A percentile compares a stretch with the other conserved stretches of the same genome.
phyloP scores from a whole-genome alignment of 2,888 invertebrate species.

The Caenorhabditis virilis region DNA sequence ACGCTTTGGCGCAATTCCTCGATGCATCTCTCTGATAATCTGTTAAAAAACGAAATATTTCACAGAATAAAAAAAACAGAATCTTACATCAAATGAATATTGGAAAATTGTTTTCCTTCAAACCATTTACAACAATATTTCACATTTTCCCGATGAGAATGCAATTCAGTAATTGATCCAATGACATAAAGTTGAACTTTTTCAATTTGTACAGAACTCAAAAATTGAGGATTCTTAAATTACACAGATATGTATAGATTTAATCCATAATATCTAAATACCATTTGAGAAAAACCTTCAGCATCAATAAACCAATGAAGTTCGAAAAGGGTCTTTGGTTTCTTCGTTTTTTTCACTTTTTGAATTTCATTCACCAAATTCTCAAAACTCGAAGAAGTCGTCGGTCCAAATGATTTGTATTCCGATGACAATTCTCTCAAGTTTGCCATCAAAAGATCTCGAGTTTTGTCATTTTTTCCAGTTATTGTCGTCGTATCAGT shows the following conservation, averaged over 20 bases:
- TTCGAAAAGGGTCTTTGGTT: not conserved
- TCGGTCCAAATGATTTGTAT: too few species aligned
- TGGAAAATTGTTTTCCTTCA: not conserved
- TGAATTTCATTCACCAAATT: not conserved
- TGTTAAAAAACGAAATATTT: too few species aligned
- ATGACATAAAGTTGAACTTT: not conserved
- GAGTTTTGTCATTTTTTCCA: too few species aligned
- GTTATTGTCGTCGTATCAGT: too few species aligned
- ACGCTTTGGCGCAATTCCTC: too few species aligned
- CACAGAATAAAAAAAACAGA: too few species aligned
- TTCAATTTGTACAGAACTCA: not conserved
- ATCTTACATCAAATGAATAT: not conserved
- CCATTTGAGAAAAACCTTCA: too few species aligned
- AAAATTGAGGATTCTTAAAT: not conserved
- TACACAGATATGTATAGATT: not conserved
- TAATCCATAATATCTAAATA: too few species aligned
- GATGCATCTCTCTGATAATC: too few species aligned
- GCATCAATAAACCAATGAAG: not conserved
- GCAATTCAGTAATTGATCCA: not conserved
- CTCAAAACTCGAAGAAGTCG: too few species aligned
- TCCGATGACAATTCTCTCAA: too few species aligned
- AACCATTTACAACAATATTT: not conserved
- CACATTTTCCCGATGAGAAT: not conserved
- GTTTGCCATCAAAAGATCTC: too few species aligned
- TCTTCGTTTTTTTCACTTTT: not conserved